phyloP scores from a whole-genome alignment of 2,888 invertebrate species.

The Ichneumon xanthorius region DNA sequence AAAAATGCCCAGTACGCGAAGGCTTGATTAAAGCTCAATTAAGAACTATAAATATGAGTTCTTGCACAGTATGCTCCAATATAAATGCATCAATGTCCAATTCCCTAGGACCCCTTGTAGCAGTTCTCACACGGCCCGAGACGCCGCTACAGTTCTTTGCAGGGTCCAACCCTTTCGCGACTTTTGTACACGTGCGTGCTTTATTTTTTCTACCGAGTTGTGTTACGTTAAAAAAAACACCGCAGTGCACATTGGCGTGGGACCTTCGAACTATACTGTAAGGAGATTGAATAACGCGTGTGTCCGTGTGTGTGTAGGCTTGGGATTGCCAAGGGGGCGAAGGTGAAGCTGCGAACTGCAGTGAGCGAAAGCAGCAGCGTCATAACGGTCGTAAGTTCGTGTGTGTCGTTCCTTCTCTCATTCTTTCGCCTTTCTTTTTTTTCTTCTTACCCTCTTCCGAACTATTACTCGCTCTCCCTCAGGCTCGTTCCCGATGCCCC shows the following conservation, averaged over 20 bases:
- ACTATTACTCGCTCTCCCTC: constrained; percentile 40
- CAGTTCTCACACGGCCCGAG: constrained; percentile 28
- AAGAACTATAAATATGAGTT: background rate
- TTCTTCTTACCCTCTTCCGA: constrained; percentile 40
- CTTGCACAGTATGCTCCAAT: background rate
- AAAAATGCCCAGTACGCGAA: background rate
- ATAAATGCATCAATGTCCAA: constrained; percentile 34
- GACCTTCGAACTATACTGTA: constrained; percentile 7
- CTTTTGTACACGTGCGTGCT: constrained; percentile 50
- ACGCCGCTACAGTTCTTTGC: constrained; percentile 41
- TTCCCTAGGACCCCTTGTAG: constrained; percentile 20
- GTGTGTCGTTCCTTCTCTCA: constrained; percentile 41
- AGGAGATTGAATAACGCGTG: constrained; percentile 54
- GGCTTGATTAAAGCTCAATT: background rate
- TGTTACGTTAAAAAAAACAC: constrained; percentile 17
- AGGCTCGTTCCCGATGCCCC: constrained; percentile 41
- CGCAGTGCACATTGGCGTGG: constrained; percentile 37
- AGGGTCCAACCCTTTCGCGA: constrained; percentile 31
- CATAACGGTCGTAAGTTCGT: constrained; percentile 62
- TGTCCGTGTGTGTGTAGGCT: constrained; percentile 3
- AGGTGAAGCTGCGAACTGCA: constrained; percentile 73
- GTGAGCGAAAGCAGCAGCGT: constrained; percentile 50
- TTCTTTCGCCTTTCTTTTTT: constrained; percentile 39
- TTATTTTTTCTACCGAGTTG: constrained; percentile 38
- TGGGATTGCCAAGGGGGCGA: constrained; percentile 56